These are phyloP conservation scores for Tipula lateralis DNA, from an alignment of 2,888 invertebrate genomes.

Conservation along the genomic window DNA sequence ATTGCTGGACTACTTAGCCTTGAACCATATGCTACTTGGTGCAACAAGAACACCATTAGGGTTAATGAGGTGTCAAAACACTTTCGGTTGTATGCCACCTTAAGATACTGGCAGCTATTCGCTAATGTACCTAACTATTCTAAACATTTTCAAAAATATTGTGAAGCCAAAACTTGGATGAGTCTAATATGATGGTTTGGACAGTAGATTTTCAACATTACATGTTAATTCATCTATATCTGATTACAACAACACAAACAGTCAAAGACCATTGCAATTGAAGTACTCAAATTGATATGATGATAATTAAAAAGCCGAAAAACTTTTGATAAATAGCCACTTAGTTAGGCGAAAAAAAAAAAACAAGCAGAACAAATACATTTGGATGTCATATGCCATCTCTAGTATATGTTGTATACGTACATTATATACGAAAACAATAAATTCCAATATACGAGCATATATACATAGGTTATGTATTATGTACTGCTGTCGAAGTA, in stretches of 20 bases:
- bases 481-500: background rate
- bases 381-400: background rate
- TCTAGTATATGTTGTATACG: background rate
- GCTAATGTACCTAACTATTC: too few relatives aligned
- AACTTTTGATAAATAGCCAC: background rate
- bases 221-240: background rate
- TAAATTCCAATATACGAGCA: background rate
- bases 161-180: too few relatives aligned
- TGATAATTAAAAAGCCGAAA: background rate
- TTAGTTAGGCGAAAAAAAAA: background rate
- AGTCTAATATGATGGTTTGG: too few relatives aligned
- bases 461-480: background rate
- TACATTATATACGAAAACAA: background rate
- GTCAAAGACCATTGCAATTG: background rate
- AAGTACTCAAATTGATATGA: background rate
- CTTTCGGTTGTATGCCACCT: too few relatives aligned
- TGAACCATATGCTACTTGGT: too few relatives aligned
- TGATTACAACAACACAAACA: background rate
- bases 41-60: too few relatives aligned
- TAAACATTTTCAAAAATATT: too few relatives aligned
- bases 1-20: too few relatives aligned
- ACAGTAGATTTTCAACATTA: too few relatives aligned
- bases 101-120: too few relatives aligned
- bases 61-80: too few relatives aligned
- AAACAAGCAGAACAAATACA: background rate